Base-by-base conservation (phyloP, 2,888 invertebrate genomes). In the Plemyria rubiginata region DNA sequence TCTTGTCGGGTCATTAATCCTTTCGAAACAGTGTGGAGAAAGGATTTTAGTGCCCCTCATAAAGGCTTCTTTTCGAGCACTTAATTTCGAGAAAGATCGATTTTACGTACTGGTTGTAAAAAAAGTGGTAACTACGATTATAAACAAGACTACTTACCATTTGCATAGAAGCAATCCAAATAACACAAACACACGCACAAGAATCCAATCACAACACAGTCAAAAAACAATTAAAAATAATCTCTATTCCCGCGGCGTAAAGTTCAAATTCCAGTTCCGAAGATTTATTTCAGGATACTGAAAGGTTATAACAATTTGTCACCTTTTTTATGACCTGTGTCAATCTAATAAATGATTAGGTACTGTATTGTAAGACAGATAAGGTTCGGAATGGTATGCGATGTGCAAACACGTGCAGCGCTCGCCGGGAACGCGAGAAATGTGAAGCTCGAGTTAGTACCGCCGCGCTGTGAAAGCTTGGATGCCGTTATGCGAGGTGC, bases 161-260 rank as follows among this genome's bases (percentile, higher is more conserved):
- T 60, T 59, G 59, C 45, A 54, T 48, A 49, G 48, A 64, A 60
- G 51, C 56, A 68, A 70, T 70, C 70, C 70, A 68, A 61, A 54
- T 49, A 60, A 65, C 53, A 46, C 52, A 66, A 54, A 64, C 68
- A 70, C 68, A 62, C 58, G 40, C 59, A 60, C 48, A 60, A 66
- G 41, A 52, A 60, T 64, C 50, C 55, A 56, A 60, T 59, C 66
- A 70, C 65, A 55, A 60, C 62, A 70, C 41, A 63, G 49, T 50
- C 43, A 54, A 58, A 36, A 52, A 59, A 29, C n/a, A 11, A 12
- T 12, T 0, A 6, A 60, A 60, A 41, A 32, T 15, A 45, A 54
- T 52, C 52, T 61, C 15, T 65, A 55, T 55, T 48, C 13, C 28
- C 41, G 0, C 6, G n/a, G 0, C 0, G 15, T 38, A 60, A 36